A percentile compares a stretch with the other conserved stretches of the same genome.
Conservation (phyloP, 2,113 vertebrate species). For the Menura novaehollandiae region DNA sequence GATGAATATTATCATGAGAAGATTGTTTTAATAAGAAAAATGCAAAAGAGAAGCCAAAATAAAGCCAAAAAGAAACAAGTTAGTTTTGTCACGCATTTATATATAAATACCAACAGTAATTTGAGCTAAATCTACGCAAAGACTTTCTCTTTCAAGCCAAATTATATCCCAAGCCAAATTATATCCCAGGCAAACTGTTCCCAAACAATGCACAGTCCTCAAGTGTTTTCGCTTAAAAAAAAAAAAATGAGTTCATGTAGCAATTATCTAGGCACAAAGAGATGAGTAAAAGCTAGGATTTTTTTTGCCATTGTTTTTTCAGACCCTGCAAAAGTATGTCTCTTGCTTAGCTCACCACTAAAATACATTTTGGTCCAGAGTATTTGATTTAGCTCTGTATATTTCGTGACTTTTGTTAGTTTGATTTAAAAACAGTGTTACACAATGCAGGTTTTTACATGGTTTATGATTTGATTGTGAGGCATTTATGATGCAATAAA, state of each 20-base stretch:
- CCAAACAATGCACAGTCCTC: slow-evolving; percentile 21
- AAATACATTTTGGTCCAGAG: background rate
- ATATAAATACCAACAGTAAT: slow-evolving; percentile 33
- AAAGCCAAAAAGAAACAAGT: background rate
- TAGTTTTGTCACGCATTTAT: background rate
- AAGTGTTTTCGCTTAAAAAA: slow-evolving; percentile 34
- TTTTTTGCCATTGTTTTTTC: background rate
- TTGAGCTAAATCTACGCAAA: slow-evolving; percentile 12
- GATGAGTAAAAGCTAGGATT: background rate
- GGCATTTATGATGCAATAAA: slow-evolving; percentile 39
- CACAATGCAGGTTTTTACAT: background rate
- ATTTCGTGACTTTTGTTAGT: background rate
- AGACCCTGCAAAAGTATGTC: background rate
- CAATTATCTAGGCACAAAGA: slow-evolving; percentile 9
- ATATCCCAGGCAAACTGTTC: slow-evolving; percentile 30
- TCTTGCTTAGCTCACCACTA: background rate
- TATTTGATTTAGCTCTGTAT: slow-evolving; percentile 10
- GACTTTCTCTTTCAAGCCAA: slow-evolving; percentile 33
- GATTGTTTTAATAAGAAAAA: slow-evolving; percentile 29
- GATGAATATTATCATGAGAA: background rate
- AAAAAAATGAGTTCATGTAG: background rate
- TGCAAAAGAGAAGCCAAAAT: slow-evolving; percentile 23
- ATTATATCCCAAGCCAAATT: slow-evolving; percentile 43
- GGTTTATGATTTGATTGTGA: slow-evolving; percentile 30
- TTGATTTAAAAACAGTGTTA: slow-evolving; percentile 27